These are phyloP conservation scores for Vicugna pacos DNA, from an alignment of 2,113 vertebrate genomes.

Conservation along the genomic window DNA sequence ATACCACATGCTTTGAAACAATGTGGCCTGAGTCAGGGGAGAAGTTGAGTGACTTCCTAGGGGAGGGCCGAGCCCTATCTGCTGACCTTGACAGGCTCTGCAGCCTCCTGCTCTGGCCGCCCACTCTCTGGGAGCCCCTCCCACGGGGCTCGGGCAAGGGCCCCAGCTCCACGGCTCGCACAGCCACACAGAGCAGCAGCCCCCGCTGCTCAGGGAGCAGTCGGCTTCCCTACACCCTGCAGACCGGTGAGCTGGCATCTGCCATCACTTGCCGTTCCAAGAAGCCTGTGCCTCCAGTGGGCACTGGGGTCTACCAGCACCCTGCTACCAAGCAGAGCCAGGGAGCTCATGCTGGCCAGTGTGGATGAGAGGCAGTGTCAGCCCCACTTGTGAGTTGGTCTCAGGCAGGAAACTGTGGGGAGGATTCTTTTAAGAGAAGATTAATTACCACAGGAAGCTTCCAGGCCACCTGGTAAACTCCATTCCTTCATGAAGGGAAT, in stretches of 20 bases:
- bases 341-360: background rate
- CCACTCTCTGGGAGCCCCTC: background rate
- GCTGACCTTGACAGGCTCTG: constrained; percentile 75
- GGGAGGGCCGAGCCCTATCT: constrained; percentile 74
- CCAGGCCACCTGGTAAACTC: constrained; percentile 22
- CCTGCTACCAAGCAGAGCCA: background rate
- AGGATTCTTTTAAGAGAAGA: constrained; percentile 44
- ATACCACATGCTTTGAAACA: constrained; percentile 66
- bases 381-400: background rate
- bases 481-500: background rate
- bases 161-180: background rate
- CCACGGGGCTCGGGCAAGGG: background rate
- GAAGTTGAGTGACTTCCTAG: constrained; percentile 55
- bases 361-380: background rate
- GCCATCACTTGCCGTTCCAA: constrained; percentile 41
- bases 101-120: background rate
- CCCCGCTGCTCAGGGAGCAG: background rate
- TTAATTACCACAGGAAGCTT: background rate
- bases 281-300: background rate
- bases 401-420: background rate
- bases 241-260: background rate
- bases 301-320: background rate
- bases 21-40: constrained; percentile 59
- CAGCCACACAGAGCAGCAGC: background rate
- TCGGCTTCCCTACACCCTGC: background rate